Conservation (phyloP, 2,113 vertebrate genomes). For the Tenrec ecaudatus region DNA sequence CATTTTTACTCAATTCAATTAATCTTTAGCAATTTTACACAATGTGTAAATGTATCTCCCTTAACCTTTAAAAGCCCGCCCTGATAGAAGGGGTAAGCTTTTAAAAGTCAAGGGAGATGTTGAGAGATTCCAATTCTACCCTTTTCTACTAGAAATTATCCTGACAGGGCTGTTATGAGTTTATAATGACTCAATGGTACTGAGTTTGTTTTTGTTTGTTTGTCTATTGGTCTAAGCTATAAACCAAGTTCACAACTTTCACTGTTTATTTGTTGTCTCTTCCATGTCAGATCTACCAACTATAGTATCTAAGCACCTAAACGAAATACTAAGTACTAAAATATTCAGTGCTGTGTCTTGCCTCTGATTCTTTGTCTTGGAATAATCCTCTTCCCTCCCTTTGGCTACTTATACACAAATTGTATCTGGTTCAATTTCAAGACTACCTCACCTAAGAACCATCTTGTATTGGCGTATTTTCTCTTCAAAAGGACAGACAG, state of each 20-base stretch:
- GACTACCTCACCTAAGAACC: background rate
- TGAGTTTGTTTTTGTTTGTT: no score
- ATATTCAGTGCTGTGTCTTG: background rate
- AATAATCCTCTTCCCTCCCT: background rate
- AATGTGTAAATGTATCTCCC: background rate
- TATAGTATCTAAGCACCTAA: no score
- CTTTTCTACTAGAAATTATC: no score
- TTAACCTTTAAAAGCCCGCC: background rate
- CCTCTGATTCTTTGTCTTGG: background rate
- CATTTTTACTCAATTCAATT: conserved; percentile 15
- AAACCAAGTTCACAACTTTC: background rate
- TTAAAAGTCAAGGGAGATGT: no score
- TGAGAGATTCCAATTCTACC: no score
- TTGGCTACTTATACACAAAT: background rate
- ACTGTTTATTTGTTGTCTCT: background rate
- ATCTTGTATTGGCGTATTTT: background rate
- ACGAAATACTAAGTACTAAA: background rate
- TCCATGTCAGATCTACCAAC: background rate
- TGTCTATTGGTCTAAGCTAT: background rate
- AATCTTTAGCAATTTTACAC: background rate
- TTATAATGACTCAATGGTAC: no score
- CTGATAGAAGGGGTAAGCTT: background rate
- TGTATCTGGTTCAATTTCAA: background rate
- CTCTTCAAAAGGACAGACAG: background rate
- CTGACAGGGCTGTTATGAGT: no score